Evolutionary conservation across 2,888 invertebrate species (phyloP).

Genomic region (Elmis aenea): DNA sequence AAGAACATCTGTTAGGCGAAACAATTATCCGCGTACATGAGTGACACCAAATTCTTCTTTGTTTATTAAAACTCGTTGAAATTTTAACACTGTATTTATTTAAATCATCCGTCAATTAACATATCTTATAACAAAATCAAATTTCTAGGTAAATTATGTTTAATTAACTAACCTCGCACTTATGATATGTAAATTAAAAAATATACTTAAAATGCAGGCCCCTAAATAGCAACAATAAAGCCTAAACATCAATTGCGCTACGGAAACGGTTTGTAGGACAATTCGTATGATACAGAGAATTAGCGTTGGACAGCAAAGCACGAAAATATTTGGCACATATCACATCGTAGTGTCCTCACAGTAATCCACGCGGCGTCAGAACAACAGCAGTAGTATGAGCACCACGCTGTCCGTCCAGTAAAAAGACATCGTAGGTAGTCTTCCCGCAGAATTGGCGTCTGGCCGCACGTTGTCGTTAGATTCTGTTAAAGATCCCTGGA

Average conservation of each 20-base stretch:
- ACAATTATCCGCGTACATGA: no score
- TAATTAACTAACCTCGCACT: no score
- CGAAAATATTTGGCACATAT: slow-evolving; percentile 46
- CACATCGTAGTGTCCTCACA: slow-evolving; percentile 37
- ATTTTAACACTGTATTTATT: no score
- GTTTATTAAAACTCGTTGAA: no score
- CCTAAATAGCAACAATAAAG: slow-evolving; percentile 30
- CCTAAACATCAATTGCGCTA: slow-evolving; percentile 35
- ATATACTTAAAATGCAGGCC: no score
- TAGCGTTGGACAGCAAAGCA: slow-evolving; percentile 44
- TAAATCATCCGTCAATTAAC: no score
- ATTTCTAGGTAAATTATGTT: no score
- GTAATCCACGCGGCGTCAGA: slow-evolving; percentile 33
- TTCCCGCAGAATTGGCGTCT: slow-evolving; percentile 17
- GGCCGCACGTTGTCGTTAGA: slow-evolving; percentile 45
- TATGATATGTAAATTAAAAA: no score
- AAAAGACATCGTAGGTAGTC: slow-evolving; percentile 16
- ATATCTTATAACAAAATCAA: no score
- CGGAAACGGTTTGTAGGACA: slow-evolving; percentile 29
- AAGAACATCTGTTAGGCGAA: slow-evolving; percentile 6
- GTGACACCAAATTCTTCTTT: no score
- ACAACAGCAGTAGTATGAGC: slow-evolving; percentile 34
- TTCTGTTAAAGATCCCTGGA: slow-evolving; percentile 62
- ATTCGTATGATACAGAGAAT: slow-evolving; percentile 34
- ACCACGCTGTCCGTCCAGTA: slow-evolving; percentile 8